Percentiles rank a stretch among this genome's conserved stretches.
Evolutionary conservation across 2,888 invertebrate species (phyloP).

Genomic region (Craniophora ligustri): DNA sequence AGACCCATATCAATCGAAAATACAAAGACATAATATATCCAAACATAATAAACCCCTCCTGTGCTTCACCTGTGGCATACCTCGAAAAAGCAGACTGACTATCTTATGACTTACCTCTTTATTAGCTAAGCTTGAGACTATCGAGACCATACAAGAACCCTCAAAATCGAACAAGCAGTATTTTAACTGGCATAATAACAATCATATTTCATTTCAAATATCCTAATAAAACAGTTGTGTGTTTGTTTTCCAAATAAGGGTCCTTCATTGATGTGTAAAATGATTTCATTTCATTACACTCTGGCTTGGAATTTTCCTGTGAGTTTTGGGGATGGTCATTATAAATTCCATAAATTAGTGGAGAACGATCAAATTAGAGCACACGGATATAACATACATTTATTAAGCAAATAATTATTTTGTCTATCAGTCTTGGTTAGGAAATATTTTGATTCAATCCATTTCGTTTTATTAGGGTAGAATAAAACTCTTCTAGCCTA

Average conservation of each 20-base stretch:
- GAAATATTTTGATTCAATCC: background rate
- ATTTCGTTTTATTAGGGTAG: too few relatives aligned
- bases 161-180: background rate
- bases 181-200: background rate
- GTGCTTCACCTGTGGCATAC: too few relatives aligned
- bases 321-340: conserved; percentile 28
- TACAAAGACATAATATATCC: too few relatives aligned
- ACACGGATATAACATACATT: conserved; percentile 23
- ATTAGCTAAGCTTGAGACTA: too few relatives aligned
- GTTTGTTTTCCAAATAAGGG: conserved; percentile 28
- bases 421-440: background rate
- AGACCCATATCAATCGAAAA: too few relatives aligned
- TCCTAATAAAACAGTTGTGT: conserved; percentile 30
- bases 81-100: too few relatives aligned
- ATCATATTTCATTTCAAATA: conserved; percentile 26
- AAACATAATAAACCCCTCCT: too few relatives aligned
- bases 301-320: conserved; percentile 17
- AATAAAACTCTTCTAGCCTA: too few relatives aligned
- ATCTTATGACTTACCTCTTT: too few relatives aligned
- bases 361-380: conserved; percentile 6
- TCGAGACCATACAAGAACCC: too few relatives aligned
- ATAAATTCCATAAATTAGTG: conserved; percentile 46
- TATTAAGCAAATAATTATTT: conserved; percentile 4
- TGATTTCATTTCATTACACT: conserved; percentile 25
- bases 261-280: conserved; percentile 27